Conservation (phyloP, 2,888 invertebrate genomes). For the Macrophya alboannulata region DNA sequence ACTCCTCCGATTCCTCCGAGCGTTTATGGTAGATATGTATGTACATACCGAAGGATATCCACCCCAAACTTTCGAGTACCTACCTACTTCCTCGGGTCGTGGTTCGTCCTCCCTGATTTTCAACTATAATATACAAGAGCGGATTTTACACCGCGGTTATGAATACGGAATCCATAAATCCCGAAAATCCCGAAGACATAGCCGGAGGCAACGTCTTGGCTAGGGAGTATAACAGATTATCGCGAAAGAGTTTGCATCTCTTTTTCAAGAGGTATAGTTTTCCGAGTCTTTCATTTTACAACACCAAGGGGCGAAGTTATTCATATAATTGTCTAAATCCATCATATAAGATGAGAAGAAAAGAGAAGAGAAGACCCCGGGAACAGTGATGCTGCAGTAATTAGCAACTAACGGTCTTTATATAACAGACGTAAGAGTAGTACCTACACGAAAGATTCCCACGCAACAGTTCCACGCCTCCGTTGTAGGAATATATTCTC, state of each 20-base stretch:
- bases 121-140: slow-evolving; percentile 40
- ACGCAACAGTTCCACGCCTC: slow-evolving; percentile 47
- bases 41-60: not conserved
- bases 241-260: not conserved
- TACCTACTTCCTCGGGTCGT: not conserved
- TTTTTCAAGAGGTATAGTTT: not conserved
- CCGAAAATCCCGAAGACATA: slow-evolving; percentile 18
- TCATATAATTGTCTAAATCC: slow-evolving; percentile 32
- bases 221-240: slow-evolving; percentile 22
- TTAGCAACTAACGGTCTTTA: slow-evolving; percentile 13
- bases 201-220: slow-evolving; percentile 34
- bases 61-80: not conserved
- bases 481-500: not conserved
- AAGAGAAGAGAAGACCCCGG: slow-evolving; percentile 1
- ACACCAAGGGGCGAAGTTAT: not conserved
- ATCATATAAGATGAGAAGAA: slow-evolving; percentile 15
- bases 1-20: slow-evolving; percentile 20
- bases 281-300: not conserved
- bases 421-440: slow-evolving; percentile 18
- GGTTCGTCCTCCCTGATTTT: slow-evolving; percentile 13
- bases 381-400: slow-evolving; percentile 40
- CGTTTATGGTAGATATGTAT: slow-evolving; percentile 17
- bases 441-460: slow-evolving; percentile 34
- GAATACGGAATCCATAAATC: slow-evolving; percentile 46
- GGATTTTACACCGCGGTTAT: slow-evolving; percentile 42